Evolutionary conservation across 2,797 vertebrate genomes (phyloP).

Genomic region (Bucorvus abyssinicus): DNA sequence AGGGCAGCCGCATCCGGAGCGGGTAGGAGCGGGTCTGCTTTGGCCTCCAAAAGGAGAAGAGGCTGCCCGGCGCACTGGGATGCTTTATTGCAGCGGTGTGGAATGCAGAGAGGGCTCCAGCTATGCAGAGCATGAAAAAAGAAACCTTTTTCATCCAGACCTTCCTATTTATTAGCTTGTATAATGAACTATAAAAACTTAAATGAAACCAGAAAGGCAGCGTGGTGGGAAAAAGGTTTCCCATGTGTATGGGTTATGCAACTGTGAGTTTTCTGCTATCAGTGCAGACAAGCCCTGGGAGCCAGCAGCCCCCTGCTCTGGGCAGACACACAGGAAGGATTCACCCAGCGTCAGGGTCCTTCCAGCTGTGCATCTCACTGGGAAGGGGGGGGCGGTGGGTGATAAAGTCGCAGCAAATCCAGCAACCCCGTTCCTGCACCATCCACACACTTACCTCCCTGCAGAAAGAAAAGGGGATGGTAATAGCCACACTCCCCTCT

Average conservation of each 20-base stretch:
- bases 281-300: background rate
- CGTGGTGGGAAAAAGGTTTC: background rate
- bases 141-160: background rate
- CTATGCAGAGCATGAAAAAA: background rate
- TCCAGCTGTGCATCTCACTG: background rate
- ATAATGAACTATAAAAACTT: slow-evolving; percentile 21
- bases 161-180: background rate
- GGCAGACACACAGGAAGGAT: background rate
- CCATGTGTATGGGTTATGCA: background rate
- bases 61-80: rapidly evolving
- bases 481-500: background rate
- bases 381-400: background rate
- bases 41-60: rapidly evolving
- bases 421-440: background rate
- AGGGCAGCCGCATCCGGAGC: rapidly evolving
- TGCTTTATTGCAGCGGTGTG: background rate
- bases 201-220: slow-evolving; percentile 5
- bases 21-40: background rate
- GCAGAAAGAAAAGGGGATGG: background rate
- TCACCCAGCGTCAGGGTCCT: background rate
- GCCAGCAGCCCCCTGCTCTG: background rate
- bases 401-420: background rate
- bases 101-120: background rate
- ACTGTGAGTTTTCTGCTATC: background rate
- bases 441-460: background rate